These are phyloP conservation scores for Ophiothrix spiculata DNA, from an alignment of 35 echinoderm and acorn worm species.

Conservation along the genomic window DNA sequence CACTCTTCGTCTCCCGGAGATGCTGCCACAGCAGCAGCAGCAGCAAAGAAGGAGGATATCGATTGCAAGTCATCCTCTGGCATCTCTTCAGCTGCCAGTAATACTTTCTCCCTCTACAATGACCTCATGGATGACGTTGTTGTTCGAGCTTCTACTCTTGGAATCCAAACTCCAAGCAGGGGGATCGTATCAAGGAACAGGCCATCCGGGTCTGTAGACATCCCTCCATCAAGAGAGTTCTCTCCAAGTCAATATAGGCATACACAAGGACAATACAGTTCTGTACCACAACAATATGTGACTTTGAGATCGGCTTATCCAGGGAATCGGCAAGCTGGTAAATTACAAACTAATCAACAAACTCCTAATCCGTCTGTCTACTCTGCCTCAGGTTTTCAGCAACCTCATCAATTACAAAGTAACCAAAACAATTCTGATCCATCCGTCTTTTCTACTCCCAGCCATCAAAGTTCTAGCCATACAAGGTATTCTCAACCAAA, in stretches of 20 bases:
- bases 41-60: neutral
- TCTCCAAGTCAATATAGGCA: neutral
- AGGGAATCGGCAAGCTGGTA: neutral
- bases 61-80: conserved; percentile 43
- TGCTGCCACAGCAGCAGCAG: conserved; percentile 12
- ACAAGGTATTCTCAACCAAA: neutral
- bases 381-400: neutral
- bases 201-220: neutral
- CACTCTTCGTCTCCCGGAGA: neutral
- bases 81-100: conserved; percentile 29
- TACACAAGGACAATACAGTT: neutral
- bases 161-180: neutral
- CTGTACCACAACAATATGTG: neutral
- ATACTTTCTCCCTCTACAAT: neutral
- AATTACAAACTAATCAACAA: neutral
- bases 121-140: conserved; percentile 25
- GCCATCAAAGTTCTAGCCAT: too few species aligned
- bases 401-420: neutral
- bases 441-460: too few species aligned
- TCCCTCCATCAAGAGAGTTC: neutral
- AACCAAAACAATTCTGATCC: neutral
- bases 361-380: neutral
- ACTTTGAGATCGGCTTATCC: neutral
- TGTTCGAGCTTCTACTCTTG: conserved; percentile 11
- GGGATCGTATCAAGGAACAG: neutral